Percentiles rank a stretch among this genome's conserved stretches.
Conservation (phyloP, 1,140 invertebrate species). For the Nephila pilipes region DNA sequence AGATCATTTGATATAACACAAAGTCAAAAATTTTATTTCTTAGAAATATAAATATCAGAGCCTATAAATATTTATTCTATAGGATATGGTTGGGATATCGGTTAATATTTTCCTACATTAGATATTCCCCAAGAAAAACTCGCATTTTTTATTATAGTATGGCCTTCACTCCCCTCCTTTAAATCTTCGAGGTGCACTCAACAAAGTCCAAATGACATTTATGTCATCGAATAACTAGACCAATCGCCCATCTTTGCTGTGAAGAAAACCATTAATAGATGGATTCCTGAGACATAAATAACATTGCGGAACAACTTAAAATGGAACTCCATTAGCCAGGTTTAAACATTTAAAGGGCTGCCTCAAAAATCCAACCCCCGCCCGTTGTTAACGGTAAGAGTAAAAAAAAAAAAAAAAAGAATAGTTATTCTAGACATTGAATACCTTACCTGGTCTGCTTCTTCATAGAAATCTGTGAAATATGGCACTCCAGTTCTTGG, state of each 20-base stretch:
- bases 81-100: no score
- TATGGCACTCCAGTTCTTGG: conserved; percentile 15
- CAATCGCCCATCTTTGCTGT: neutral
- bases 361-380: conserved; percentile 22
- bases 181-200: neutral
- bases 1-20: no score
- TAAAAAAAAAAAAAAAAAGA: conserved; percentile 17
- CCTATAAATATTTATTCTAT: no score
- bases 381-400: conserved; percentile 17
- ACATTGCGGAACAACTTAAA: conserved; percentile 25
- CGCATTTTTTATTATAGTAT: no score
- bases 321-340: conserved; percentile 22
- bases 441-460: neutral
- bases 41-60: no score
- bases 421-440: no score
- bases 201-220: conserved; percentile 19
- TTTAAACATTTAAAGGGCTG: conserved; percentile 33
- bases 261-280: conserved; percentile 20
- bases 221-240: conserved; percentile 44
- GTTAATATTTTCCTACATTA: no score
- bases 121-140: no score
- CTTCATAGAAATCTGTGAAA: conserved; percentile 39
- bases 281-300: conserved; percentile 20
- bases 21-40: no score
- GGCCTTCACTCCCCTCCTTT: neutral